A percentile compares a stretch with the other conserved stretches of the same genome.
Conservation (phyloP, 2,797 vertebrate genomes). For the Pantherophis alleghaniensis region DNA sequence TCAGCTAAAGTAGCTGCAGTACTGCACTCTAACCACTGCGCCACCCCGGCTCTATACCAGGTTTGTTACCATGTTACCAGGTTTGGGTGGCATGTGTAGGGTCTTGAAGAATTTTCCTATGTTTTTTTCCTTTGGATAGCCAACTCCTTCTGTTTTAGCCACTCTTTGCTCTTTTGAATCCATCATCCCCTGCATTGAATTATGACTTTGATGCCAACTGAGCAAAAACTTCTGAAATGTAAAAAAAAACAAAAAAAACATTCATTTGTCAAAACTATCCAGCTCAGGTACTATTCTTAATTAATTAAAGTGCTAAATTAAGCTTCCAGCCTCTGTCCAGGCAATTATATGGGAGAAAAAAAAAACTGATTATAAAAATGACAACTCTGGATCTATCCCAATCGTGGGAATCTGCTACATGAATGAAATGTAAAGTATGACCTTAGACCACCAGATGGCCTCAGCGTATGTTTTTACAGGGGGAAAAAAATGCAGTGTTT, state of each 20-base stretch:
- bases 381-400: not conserved
- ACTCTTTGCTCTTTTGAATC: not conserved
- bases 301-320: not conserved
- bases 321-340: not conserved
- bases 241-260: not conserved
- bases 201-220: not conserved
- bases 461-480: slow-evolving; percentile 21
- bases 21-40: no score
- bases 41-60: no score
- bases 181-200: not conserved
- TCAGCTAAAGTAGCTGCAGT: no score
- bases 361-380: not conserved
- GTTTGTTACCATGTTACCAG: not conserved
- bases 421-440: slow-evolving; percentile 1
- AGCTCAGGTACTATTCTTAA: not conserved
- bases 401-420: not conserved
- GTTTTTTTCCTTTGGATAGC: not conserved
- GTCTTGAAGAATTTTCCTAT: not conserved
- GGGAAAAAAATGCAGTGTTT: not conserved
- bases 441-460: slow-evolving; percentile 66
- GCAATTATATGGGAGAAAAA: not conserved
- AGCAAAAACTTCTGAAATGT: not conserved
- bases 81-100: not conserved
- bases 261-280: not conserved
- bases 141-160: not conserved